Evolutionary conservation across 1,140 invertebrate species (phyloP).

Genomic region (Gonioctena quinquepunctata): DNA sequence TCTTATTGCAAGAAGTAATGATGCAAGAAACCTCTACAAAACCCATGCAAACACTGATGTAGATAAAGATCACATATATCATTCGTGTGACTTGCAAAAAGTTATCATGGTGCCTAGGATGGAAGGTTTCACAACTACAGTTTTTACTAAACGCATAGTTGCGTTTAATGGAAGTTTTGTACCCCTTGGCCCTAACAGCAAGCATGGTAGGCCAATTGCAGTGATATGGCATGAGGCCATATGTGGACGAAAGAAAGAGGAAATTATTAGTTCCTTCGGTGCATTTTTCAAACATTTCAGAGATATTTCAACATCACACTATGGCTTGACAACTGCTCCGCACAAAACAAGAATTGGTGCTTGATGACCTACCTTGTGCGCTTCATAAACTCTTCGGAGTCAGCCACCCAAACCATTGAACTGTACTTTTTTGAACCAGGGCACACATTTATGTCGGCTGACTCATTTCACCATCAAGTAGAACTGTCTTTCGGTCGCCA

Average conservation of each 20-base stretch:
- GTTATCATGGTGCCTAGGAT: slow-evolving; percentile 48
- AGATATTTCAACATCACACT: slow-evolving; percentile 33
- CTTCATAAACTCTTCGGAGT: slow-evolving; percentile 21
- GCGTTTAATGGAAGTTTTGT: slow-evolving; percentile 42
- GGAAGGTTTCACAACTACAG: slow-evolving; percentile 37
- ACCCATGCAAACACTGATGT: slow-evolving; percentile 4
- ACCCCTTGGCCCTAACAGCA: slow-evolving; percentile 25
- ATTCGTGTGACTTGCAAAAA: slow-evolving; percentile 45
- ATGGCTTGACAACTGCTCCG: slow-evolving; percentile 39
- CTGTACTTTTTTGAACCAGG: background rate
- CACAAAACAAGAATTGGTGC: slow-evolving; percentile 51
- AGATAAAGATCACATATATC: background rate
- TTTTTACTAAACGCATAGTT: slow-evolving; percentile 37
- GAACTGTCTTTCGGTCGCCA: background rate
- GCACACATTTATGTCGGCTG: background rate
- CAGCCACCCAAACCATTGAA: background rate
- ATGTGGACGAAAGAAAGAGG: slow-evolving; percentile 26
- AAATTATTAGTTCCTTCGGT: slow-evolving; percentile 36
- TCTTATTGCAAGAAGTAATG: background rate
- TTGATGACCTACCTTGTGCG: slow-evolving; percentile 30
- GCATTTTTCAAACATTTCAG: no score
- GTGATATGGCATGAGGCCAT: slow-evolving; percentile 37
- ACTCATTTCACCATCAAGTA: background rate
- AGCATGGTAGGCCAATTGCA: slow-evolving; percentile 16
- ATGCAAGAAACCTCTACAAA: slow-evolving; percentile 10